These are phyloP conservation scores for Gorsachius goisagi DNA, from an alignment of 2,113 vertebrate species.

Conservation along the genomic window DNA sequence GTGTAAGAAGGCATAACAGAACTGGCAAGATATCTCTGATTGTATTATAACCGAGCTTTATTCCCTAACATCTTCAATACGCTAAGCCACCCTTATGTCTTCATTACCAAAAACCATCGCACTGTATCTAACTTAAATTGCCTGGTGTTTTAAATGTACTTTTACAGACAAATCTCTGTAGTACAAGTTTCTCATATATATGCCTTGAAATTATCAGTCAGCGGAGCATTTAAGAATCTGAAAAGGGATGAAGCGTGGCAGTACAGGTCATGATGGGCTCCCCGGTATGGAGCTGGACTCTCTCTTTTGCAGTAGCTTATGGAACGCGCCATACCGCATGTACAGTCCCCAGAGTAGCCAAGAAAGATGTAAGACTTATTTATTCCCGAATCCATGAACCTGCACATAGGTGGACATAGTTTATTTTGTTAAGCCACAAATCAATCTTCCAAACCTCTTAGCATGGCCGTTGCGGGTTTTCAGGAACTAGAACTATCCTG, in stretches of 20 bases:
- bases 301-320: neutral
- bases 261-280: neutral
- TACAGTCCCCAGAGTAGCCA: neutral
- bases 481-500: neutral
- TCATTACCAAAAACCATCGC: neutral
- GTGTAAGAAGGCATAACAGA: neutral
- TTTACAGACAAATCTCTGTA: neutral
- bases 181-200: neutral
- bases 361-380: neutral
- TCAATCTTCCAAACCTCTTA: neutral
- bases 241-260: neutral
- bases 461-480: neutral
- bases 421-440: neutral
- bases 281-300: rapidly evolving
- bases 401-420: neutral
- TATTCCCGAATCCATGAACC: neutral
- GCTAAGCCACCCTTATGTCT: neutral
- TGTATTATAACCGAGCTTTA: neutral
- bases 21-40: neutral
- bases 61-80: neutral
- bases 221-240: neutral
- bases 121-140: neutral
- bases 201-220: neutral
- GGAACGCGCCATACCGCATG: neutral
- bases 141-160: neutral